Conservation (phyloP, 2,797 vertebrate species). For the Toxotes lorentzi region DNA sequence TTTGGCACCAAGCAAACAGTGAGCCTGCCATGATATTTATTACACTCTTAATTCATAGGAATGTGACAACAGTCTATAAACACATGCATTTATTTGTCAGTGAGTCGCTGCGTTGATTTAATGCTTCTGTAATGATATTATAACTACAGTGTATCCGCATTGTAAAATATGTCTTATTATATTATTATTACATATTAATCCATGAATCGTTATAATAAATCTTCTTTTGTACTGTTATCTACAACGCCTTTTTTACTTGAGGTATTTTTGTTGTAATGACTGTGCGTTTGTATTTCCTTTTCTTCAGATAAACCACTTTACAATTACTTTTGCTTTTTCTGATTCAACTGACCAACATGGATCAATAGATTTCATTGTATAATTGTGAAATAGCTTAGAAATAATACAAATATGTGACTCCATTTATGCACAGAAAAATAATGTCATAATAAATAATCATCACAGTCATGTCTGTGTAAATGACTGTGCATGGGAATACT, state of each 20-base stretch:
- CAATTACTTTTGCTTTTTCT: slow-evolving; percentile 8
- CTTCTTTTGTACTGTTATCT: slow-evolving; percentile 2
- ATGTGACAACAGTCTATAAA: slow-evolving; percentile 22
- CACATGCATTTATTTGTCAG: slow-evolving; percentile 8
- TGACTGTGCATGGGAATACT: neutral
- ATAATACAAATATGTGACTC: neutral
- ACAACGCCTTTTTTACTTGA: neutral
- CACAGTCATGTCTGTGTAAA: neutral
- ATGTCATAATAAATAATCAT: too few species aligned
- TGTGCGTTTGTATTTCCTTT: neutral
- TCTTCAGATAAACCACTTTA: neutral
- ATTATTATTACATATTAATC: neutral
- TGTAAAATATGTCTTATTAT: neutral
- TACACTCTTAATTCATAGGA: neutral
- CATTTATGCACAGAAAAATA: neutral
- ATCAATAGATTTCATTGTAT: neutral
- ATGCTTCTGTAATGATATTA: slow-evolving; percentile 19
- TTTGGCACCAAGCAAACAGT: slow-evolving; percentile 46
- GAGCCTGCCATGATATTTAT: slow-evolving; percentile 35
- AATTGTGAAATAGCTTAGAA: neutral
- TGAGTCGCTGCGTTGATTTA: slow-evolving; percentile 6
- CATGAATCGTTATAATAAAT: neutral
- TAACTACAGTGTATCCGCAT: neutral
- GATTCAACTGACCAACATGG: neutral
- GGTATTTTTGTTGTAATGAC: neutral